Base-by-base conservation (phyloP, 2,888 invertebrate species). In the Anodontia alba region DNA sequence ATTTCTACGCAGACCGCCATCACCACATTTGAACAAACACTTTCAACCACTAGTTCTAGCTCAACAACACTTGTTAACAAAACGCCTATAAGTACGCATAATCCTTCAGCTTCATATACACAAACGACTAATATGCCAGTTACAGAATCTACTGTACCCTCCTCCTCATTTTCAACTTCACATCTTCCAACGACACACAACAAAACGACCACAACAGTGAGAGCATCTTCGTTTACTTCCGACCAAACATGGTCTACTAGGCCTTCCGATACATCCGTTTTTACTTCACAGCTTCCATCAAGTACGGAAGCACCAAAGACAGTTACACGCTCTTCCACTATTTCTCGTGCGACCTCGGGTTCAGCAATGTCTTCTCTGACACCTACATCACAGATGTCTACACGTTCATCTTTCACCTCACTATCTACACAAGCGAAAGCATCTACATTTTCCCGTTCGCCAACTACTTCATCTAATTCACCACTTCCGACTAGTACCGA, bases 281-380 rank as follows among this genome's bases (percentile, higher is more conserved):
- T 66, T 46, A 43, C 70, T 12, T 26, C 69, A n/a, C n/a, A n/a
- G n/a, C n/a, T n/a, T n/a, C 43, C 78, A 42, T 38, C 71, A 51
- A 57, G 43, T 5, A 1, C 43, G 42, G 10, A 1, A 15, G 42
- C n/a, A 43, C 1, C 76, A 8, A 62, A 57, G 15, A 31, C 62
- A 1, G 20, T 5, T 15, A 2, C 26, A 17, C 29, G 29, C 3
- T 38, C 70, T 46, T 17, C 70, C 3, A 15, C 12, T 15, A 49
- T 46, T 12, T 29, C 43, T 36, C 31, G 54, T n/a, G 38, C 72
- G 33, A 33, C 51, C 8, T 8, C n/a, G 33, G n/a, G 51, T 7
- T n/a, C 71, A 29, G 36, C 8, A 38, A 51, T n/a, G n/a, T n/a
- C n/a, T n/a, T n/a, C n/a, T n/a, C n/a, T n/a, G n/a, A n/a, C n/a